phyloP scores from a whole-genome alignment of 2,888 invertebrate genomes.

The Tillus elongatus region DNA sequence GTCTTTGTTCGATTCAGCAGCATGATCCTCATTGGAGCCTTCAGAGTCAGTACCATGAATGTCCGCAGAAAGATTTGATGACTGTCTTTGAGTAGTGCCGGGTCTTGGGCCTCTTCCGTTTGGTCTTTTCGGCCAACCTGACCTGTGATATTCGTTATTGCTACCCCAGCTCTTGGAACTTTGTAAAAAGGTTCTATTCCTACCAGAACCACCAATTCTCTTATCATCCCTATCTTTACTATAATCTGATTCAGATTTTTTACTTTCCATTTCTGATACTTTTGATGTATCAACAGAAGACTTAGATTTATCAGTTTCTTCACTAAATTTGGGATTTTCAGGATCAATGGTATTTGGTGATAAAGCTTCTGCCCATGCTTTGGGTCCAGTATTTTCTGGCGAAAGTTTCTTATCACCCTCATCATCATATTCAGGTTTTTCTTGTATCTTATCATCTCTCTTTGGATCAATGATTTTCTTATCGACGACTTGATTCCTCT shows the following conservation, averaged over 20 bases:
- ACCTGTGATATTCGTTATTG: slow-evolving; percentile 22
- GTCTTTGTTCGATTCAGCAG: slow-evolving; percentile 47
- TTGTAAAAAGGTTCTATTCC: slow-evolving; percentile 7
- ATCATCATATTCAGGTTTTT: slow-evolving; percentile 20
- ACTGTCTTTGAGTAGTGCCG: slow-evolving; percentile 30
- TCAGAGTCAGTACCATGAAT: slow-evolving; percentile 63
- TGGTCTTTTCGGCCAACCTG: slow-evolving; percentile 21
- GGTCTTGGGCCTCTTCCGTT: slow-evolving; percentile 35
- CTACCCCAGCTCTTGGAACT: slow-evolving; percentile 25
- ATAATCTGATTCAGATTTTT: slow-evolving; percentile 35
- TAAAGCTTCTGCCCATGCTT: slow-evolving; percentile 44
- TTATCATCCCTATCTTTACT: slow-evolving; percentile 35
- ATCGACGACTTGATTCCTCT: slow-evolving; percentile 37
- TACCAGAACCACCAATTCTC: slow-evolving; percentile 11
- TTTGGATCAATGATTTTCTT: slow-evolving; percentile 28
- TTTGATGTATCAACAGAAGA: slow-evolving; percentile 24
- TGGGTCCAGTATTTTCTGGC: slow-evolving; percentile 26
- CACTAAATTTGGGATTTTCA: slow-evolving; percentile 41
- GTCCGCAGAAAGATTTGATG: slow-evolving; percentile 41
- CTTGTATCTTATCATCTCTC: slow-evolving; percentile 27
- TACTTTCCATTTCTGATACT: slow-evolving; percentile 31
- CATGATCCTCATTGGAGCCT: slow-evolving; percentile 38
- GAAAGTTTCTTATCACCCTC: slow-evolving; percentile 19
- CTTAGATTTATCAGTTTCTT: slow-evolving; percentile 39
- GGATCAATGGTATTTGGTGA: slow-evolving; percentile 31